Evolutionary conservation across 2,888 invertebrate genomes (phyloP), one percentile per base, ranked within the genome.

Genomic region (Mythimna loreyi): DNA sequence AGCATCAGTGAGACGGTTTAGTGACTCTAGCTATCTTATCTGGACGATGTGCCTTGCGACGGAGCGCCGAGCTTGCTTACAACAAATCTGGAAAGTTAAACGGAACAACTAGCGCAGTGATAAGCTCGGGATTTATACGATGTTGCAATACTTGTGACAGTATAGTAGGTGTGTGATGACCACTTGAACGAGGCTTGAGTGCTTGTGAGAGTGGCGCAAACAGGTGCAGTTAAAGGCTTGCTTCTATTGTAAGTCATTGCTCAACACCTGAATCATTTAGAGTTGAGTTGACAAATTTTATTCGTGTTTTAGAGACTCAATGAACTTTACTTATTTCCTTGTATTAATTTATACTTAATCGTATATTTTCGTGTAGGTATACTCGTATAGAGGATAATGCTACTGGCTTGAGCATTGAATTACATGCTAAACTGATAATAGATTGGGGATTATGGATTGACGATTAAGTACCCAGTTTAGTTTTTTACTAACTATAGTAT

Each of bases 11-110:
- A 13, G 25, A 45, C 30, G 52, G 57, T 62, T 50, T 52, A 72
- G 57, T 77, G 67, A 78, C 74, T 58, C 56, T 65, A 45, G 43
- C 53, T 77, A 77, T 77, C 77, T 77, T 78, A 77, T 77, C 76
- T 60, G 19, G 56, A 19, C 49, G 28, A 63, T 3, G 28, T n/a
- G 43, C 43, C 40, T n/a, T 25, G 43, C 19, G 3, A 33, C 23
- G 23, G 19, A 21, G 59, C 23, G 50, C 1, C 28, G 23, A 33
- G 50, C 49, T 53, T 58, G 53, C 50, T 36, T 52, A 60, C 33
- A 43, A 49, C 45, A 33, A 25, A 45, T 36, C 25, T 23, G 6
- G 13, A 6, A 33, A 64, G 60, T 67, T 73, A 30, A 21, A 47
- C 62, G 62, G 49, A 62, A 25, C 45, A 52, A 63, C 57, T 62